Evolutionary conservation across 2,888 invertebrate species (phyloP), one percentile per base, ranked within the genome.

Genomic region (Drosophila helvetica): DNA sequence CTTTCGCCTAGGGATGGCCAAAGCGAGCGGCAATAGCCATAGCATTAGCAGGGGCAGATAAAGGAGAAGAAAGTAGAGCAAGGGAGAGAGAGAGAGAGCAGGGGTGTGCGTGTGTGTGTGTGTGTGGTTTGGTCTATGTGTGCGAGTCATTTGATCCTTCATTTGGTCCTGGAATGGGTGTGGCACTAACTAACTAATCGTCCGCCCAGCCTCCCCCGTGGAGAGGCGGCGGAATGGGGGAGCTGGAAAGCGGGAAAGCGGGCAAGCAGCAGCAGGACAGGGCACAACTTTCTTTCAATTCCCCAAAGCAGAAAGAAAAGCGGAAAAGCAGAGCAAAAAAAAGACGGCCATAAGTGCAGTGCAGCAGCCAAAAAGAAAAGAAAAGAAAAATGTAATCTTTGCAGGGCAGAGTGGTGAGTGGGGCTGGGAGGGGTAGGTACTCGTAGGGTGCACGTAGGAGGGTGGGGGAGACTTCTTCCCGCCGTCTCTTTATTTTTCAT

Each of bases 121-220:
- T 50, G 61, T 22, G 66, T 17, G 45, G 22, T n/a, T 22, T 18
- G n/a, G 45, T 18, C 6, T 50, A 51, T 33, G 43, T 47, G 18
- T 57, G 59, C 55, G 73, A 64, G 55, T 70, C 73, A 69, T 54
- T 73, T 63, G 54, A 52, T 68, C 68, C 57, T 58, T 57, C 51
- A 74, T 22, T 54, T 66, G 15, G 2, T 38, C 38, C 38, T n/a
- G 57, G 54, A 53, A 53, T 64, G 65, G 69, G 75, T 54, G 68
- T 70, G 69, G 65, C 74, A 54, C 17, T 46, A 22, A 56, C 43
- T 33, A 54, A 73, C 48, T 54, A 72, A 46, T 45, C 46, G 50
- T 27, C 30, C 62, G 50, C 9, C 33, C 42, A 64, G 43, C 50
- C 52, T n/a, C 2, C 18, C 22, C 45, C n/a, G 27, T 27, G 25